Percentiles rank a stretch among this genome's conserved stretches.
phyloP scores from a whole-genome alignment of 2,797 vertebrate genomes.

The Xenopus petersii region DNA sequence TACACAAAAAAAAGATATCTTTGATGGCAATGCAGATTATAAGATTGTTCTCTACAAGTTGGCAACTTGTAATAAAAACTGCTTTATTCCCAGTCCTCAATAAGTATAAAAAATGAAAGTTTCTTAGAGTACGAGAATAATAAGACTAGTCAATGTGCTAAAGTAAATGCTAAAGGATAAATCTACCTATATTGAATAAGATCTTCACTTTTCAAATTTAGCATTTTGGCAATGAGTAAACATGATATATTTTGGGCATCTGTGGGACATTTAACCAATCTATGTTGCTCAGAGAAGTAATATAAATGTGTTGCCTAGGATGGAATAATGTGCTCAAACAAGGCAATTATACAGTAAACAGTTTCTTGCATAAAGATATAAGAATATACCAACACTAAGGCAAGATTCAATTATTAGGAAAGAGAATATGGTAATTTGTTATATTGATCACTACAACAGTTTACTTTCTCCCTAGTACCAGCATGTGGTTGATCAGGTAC shows the following conservation, averaged over 20 bases:
- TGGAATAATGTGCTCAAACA: background rate
- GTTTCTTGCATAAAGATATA: slow-evolving; percentile 12
- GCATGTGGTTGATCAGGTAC: too few relatives aligned
- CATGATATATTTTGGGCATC: slow-evolving; percentile 40
- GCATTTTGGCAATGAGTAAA: slow-evolving; percentile 60
- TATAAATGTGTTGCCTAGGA: slow-evolving; percentile 15
- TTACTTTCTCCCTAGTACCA: too few relatives aligned
- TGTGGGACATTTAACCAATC: slow-evolving; percentile 23
- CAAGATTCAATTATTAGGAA: too few relatives aligned
- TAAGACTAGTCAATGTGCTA: slow-evolving; percentile 53
- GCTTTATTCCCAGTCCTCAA: slow-evolving; percentile 65
- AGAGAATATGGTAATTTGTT: too few relatives aligned
- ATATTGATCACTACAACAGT: too few relatives aligned
- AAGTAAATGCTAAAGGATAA: slow-evolving; percentile 55
- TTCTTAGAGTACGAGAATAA: slow-evolving; percentile 59
- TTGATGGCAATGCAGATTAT: slow-evolving; percentile 56
- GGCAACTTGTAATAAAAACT: slow-evolving; percentile 62
- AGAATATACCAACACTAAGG: background rate
- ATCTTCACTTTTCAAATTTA: slow-evolving; percentile 50
- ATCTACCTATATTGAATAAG: slow-evolving; percentile 49
- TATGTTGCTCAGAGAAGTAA: slow-evolving; percentile 6
- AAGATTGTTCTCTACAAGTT: slow-evolving; percentile 58
- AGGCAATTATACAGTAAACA: slow-evolving; percentile 29
- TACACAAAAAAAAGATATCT: slow-evolving; percentile 62
- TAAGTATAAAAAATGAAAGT: slow-evolving; percentile 63